Percentiles rank a stretch among this genome's conserved stretches.
Evolutionary conservation across 1,140 invertebrate species (phyloP).

Genomic region (Mizuhopecten yessoensis): DNA sequence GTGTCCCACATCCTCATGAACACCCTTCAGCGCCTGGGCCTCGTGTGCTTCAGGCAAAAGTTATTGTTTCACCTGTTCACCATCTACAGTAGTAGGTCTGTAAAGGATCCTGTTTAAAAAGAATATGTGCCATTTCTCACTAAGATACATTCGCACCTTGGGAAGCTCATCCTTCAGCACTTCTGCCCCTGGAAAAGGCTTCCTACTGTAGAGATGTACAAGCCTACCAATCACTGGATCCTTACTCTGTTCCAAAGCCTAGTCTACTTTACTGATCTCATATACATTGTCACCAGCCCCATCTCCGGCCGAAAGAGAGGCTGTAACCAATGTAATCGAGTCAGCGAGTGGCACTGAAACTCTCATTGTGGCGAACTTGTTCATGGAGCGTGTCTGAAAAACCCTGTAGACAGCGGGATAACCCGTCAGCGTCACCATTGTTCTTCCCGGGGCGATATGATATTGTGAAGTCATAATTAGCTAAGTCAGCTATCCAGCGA

Average conservation of each 20-base stretch:
- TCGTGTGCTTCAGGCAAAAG: slow-evolving; percentile 47
- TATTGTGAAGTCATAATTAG: slow-evolving; percentile 47
- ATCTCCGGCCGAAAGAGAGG: background rate
- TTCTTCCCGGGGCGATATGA: slow-evolving; percentile 41
- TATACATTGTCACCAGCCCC: background rate
- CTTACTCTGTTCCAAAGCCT: background rate
- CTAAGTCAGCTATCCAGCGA: slow-evolving; percentile 39
- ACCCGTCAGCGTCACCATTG: slow-evolving; percentile 58
- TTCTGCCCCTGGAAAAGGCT: background rate
- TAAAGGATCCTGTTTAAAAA: background rate
- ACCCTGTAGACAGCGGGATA: background rate
- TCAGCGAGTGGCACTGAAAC: background rate
- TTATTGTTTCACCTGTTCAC: background rate
- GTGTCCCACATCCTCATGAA: slow-evolving; percentile 59
- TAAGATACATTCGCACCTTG: background rate
- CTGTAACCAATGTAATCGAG: no score
- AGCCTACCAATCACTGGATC: background rate
- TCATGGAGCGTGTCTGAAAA: background rate
- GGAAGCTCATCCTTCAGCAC: background rate
- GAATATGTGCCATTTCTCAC: background rate
- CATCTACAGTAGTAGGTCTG: background rate
- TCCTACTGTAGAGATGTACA: background rate
- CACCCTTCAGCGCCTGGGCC: slow-evolving; percentile 43
- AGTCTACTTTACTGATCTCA: background rate
- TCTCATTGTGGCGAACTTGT: no score